Conservation (phyloP, 1,140 invertebrate genomes). For the Dinoponera quadriceps region DNA sequence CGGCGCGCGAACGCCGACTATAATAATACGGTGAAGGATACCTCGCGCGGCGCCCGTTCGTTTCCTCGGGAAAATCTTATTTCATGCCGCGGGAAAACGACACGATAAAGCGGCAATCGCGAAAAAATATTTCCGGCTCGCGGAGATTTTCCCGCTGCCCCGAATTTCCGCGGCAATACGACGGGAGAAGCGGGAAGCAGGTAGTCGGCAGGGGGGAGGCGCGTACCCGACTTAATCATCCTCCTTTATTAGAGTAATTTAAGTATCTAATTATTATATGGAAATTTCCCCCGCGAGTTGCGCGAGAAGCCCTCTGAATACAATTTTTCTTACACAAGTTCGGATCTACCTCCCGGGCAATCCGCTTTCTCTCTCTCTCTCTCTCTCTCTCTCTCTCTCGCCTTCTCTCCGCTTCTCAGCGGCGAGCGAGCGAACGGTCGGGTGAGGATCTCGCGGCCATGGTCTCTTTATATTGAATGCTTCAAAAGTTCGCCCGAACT, state of each 20-base stretch:
- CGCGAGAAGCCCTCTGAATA: constrained; percentile 56
- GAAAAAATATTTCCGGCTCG: constrained; percentile 25
- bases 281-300: constrained; percentile 75
- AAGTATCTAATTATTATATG: constrained; percentile 80
- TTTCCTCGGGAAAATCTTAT: constrained; percentile 8
- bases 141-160: neutral
- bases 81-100: constrained; percentile 17
- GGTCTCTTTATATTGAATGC: constrained; percentile 74
- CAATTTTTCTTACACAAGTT: constrained; percentile 77
- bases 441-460: constrained; percentile 24
- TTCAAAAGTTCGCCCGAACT: constrained; percentile 77
- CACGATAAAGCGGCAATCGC: constrained; percentile 38
- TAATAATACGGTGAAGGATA: constrained; percentile 3
- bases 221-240: constrained; percentile 76
- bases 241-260: constrained; percentile 79
- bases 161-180: neutral
- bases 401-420: neutral
- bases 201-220: constrained; percentile 57
- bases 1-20: neutral
- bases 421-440: constrained; percentile 4
- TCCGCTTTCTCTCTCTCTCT: constrained; percentile 35
- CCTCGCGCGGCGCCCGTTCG: neutral
- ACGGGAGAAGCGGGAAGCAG: constrained; percentile 25
- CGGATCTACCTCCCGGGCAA: constrained; percentile 69
- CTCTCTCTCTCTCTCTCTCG: neutral